phyloP scores from a whole-genome alignment of 64 coral and sea anemone genomes.

The Actinia equina region DNA sequence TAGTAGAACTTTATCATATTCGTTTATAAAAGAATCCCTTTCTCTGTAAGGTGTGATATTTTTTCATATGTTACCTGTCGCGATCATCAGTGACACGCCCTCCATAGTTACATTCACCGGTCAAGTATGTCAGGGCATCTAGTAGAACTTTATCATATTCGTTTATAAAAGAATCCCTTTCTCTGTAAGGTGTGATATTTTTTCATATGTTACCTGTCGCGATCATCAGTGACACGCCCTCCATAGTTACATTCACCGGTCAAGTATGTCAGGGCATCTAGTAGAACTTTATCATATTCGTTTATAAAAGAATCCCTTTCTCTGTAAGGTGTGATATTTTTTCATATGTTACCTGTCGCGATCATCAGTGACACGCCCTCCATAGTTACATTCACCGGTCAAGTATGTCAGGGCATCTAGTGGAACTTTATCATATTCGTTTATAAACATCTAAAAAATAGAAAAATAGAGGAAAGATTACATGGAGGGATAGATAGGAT shows the following conservation, averaged over 20 bases:
- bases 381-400: constrained; percentile 95
- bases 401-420: constrained; percentile 31
- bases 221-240: constrained; percentile 86
- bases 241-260: constrained; percentile 97
- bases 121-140: constrained; percentile 89
- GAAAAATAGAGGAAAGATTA: no score
- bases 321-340: no score
- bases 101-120: constrained; percentile 94
- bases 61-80: constrained; percentile 47
- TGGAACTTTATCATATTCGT: no score
- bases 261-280: constrained; percentile 87
- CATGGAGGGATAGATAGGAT: no score
- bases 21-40: no score
- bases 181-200: no score
- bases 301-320: constrained; percentile 79
- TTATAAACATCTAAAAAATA: no score
- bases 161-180: no score
- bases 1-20: constrained; percentile 78
- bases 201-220: constrained; percentile 56
- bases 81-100: constrained; percentile 90
- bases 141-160: constrained; percentile 80
- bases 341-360: constrained; percentile 52
- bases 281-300: constrained; percentile 81
- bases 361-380: constrained; percentile 89
- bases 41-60: no score